These are phyloP conservation scores for Drosophila peninsularis DNA, from an alignment of 2,888 invertebrate genomes.

Conservation along the genomic window DNA sequence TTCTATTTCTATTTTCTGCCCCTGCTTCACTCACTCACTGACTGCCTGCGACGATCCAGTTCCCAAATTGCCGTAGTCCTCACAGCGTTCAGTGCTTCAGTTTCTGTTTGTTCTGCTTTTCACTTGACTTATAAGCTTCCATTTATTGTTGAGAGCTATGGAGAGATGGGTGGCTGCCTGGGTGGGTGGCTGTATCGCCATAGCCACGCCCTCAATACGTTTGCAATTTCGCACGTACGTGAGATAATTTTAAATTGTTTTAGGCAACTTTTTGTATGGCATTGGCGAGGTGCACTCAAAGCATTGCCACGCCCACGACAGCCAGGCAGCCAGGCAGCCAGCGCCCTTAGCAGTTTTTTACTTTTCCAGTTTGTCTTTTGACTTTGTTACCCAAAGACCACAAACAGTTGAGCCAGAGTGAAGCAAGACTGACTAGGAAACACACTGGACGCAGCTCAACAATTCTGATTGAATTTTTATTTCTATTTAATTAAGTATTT, in stretches of 20 bases:
- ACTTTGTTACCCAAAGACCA: slow-evolving; percentile 37
- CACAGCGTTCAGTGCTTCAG: slow-evolving; percentile 36
- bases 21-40: slow-evolving; percentile 1
- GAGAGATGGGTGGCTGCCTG: slow-evolving; percentile 20
- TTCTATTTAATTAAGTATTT: too few species aligned
- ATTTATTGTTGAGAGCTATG: slow-evolving; percentile 65
- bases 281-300: slow-evolving; percentile 28
- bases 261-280: slow-evolving; percentile 60
- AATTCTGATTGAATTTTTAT: neutral
- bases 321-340: slow-evolving; percentile 3
- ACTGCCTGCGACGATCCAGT: slow-evolving; percentile 35
- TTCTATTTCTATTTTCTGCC: neutral
- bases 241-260: slow-evolving; percentile 80
- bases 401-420: neutral
- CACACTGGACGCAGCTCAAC: neutral
- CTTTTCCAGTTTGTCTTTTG: slow-evolving; percentile 44
- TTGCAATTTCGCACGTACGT: slow-evolving; percentile 78
- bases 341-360: slow-evolving; percentile 3
- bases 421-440: neutral
- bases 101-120: slow-evolving; percentile 68
- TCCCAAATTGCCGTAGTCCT: slow-evolving; percentile 55
- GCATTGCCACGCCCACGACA: slow-evolving; percentile 34
- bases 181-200: slow-evolving; percentile 24
- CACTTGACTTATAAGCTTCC: slow-evolving; percentile 78
- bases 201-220: slow-evolving; percentile 75